Evolutionary conservation across 2,797 vertebrate genomes (phyloP).

Genomic region (Sebastes elongatus): DNA sequence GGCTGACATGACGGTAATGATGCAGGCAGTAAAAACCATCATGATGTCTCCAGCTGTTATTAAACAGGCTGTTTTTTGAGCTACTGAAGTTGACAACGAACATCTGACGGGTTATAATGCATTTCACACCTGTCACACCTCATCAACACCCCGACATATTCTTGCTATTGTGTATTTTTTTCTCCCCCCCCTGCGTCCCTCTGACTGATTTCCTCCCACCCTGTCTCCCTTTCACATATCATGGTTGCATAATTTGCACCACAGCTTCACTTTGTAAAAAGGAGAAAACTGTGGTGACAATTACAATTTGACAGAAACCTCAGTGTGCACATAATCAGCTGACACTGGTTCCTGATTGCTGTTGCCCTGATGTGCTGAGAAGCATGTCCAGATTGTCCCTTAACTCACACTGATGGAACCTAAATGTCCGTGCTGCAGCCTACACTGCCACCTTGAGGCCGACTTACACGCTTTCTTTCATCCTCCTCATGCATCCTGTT

Average conservation of each 20-base stretch:
- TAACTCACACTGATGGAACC: conserved; percentile 45
- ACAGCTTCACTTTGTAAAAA: conserved; percentile 63
- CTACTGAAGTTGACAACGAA: conserved; percentile 60
- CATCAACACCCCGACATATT: conserved; percentile 72
- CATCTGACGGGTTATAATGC: conserved; percentile 64
- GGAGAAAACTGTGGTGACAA: conserved; percentile 70
- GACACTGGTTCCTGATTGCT: conserved; percentile 68
- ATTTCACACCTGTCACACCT: conserved; percentile 76
- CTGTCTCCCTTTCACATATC: conserved; percentile 58
- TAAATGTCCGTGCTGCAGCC: conserved; percentile 51
- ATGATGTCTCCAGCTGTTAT: conserved; percentile 56
- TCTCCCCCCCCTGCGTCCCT: conserved; percentile 36
- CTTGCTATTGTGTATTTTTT: conserved; percentile 47
- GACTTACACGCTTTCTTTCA: background rate
- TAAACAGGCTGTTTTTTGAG: conserved; percentile 52
- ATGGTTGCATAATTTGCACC: conserved; percentile 66
- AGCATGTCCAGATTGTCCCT: conserved; percentile 66
- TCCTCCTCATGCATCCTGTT: conserved; percentile 12
- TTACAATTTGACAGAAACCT: conserved; percentile 73
- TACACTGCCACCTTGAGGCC: conserved; percentile 78
- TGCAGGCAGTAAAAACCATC: conserved; percentile 13
- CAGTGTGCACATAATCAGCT: conserved; percentile 64
- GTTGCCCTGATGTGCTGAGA: conserved; percentile 61
- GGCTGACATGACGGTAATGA: conserved; percentile 41
- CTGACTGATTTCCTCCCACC: conserved; percentile 67